These are phyloP conservation scores for Ditylenchus dipsaci DNA, from an alignment of 1,140 invertebrate genomes.

Conservation along the genomic window DNA sequence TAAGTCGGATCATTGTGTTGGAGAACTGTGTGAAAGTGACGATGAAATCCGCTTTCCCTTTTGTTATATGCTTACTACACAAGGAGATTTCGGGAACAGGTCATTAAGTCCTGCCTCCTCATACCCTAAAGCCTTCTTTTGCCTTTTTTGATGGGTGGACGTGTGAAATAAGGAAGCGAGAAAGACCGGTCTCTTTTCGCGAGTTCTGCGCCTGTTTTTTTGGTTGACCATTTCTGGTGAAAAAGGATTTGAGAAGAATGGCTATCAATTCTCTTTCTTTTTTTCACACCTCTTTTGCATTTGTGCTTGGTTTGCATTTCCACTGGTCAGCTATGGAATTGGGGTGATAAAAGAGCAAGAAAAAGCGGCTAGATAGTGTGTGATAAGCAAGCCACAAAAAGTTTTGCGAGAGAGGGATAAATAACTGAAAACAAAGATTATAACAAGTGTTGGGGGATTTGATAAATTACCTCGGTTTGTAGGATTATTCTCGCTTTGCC, in stretches of 20 bases:
- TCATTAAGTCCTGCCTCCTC: not conserved
- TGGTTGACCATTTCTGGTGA: not conserved
- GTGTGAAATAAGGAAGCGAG: conserved; percentile 1
- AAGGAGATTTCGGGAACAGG: conserved; percentile 2
- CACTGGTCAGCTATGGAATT: not conserved
- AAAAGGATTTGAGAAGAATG: not conserved
- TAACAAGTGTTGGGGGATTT: not conserved
- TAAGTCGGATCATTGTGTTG: conserved; percentile 4
- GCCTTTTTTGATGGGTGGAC: no score
- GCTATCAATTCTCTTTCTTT: not conserved
- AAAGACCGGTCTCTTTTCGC: not conserved
- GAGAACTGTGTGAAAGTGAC: not conserved
- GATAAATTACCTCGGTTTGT: no score
- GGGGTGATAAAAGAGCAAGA: not conserved
- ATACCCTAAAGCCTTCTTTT: not conserved
- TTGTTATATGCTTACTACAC: not conserved
- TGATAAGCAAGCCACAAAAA: not conserved
- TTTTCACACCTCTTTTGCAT: not conserved
- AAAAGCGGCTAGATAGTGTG: not conserved
- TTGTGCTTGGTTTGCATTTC: not conserved
- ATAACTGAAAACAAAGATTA: not conserved
- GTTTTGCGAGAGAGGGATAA: not conserved
- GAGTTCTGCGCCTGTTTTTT: not conserved
- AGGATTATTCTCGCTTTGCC: no score
- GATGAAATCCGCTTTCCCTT: conserved; percentile 3